Evolutionary conservation across 2,797 vertebrate species (phyloP), one percentile per base, ranked within the genome.

Genomic region (Esox lucius): DNA sequence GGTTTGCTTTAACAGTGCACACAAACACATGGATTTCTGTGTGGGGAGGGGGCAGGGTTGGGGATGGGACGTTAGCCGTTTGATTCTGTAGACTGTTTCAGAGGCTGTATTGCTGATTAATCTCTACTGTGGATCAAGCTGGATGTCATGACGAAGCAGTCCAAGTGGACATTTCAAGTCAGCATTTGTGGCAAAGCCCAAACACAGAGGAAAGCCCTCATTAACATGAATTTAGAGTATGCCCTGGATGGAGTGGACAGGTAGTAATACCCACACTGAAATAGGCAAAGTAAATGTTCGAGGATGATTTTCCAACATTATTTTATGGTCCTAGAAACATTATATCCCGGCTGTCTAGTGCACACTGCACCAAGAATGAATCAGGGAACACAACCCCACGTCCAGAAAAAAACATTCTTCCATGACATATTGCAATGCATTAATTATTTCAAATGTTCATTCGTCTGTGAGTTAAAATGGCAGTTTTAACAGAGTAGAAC

Each of bases 391-490:
- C 0, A 2, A 5, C 28, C 28, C 26, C 22, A 7, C 13, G 1
- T 28, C 26, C 61, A 64, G 26, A n/a, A n/a, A n/a, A 16, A 19
- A 28, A 65, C 12, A 59, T 0, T 35, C 11, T 68, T 7, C 17
- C 49, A 31, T 56, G 28, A 70, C 42, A 49, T 61, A 22, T 22
- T 22, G 56, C n/a, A 59, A 17, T 16, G 39, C 28, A 22, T 35
- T 4, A 46, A 77, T 74, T 79, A 71, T 69, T 39, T 9, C 51
- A 49, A 8, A 56, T 68, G 81, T 79, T 75, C 64, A 1, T 75
- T 75, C 72, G 71, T 66, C 56, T 61, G 56, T 12, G 76, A 87
- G 82, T 78, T 84, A 82, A 46, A 89, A 85, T 88, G 81, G 78
- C 35, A 46, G 75, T 62, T 48, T 15, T 75, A 78, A 35, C 75